Percentiles rank a stretch among this genome's conserved stretches.
These are phyloP conservation scores for Bugulina stolonifera DNA, from an alignment of 2,888 invertebrate genomes.

Conservation along the genomic window DNA sequence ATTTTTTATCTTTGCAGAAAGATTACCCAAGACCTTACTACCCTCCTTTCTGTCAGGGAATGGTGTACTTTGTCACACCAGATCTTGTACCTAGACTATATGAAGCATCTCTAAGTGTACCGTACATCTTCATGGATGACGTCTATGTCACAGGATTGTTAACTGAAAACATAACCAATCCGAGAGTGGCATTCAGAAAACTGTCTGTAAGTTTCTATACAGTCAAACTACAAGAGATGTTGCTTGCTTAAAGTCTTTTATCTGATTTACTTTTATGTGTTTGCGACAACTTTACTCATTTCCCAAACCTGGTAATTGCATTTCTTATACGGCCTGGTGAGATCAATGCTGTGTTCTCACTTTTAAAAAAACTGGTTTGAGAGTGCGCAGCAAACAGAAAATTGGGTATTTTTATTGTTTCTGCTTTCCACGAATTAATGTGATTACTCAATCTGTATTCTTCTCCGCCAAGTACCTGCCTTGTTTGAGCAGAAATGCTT, in stretches of 20 bases:
- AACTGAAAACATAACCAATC: background rate
- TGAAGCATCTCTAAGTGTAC: background rate
- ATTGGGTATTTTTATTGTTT: too few species aligned
- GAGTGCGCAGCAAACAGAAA: too few species aligned
- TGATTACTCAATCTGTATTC: too few species aligned
- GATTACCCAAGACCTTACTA: background rate
- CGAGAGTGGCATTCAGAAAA: background rate
- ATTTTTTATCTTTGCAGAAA: too few species aligned
- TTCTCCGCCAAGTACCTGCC: too few species aligned
- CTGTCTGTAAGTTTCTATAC: slow-evolving; percentile 7
- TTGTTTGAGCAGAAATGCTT: too few species aligned
- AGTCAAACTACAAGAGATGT: background rate
- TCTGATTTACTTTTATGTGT: background rate
- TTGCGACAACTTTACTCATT: background rate
- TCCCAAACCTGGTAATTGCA: background rate
- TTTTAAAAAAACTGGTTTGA: too few species aligned
- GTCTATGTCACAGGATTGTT: slow-evolving; percentile 16
- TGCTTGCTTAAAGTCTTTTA: background rate
- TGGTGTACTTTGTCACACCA: slow-evolving; percentile 14
- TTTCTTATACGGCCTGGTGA: too few species aligned
- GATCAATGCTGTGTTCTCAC: too few species aligned
- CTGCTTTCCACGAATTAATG: too few species aligned
- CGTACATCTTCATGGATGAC: slow-evolving; percentile 19
- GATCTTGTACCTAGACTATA: slow-evolving; percentile 6
- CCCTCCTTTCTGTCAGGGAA: slow-evolving; percentile 23